Percentiles rank a stretch among this genome's conserved stretches.
Evolutionary conservation across 2,113 vertebrate genomes (phyloP).

Genomic region (Ariopsis seemanni): DNA sequence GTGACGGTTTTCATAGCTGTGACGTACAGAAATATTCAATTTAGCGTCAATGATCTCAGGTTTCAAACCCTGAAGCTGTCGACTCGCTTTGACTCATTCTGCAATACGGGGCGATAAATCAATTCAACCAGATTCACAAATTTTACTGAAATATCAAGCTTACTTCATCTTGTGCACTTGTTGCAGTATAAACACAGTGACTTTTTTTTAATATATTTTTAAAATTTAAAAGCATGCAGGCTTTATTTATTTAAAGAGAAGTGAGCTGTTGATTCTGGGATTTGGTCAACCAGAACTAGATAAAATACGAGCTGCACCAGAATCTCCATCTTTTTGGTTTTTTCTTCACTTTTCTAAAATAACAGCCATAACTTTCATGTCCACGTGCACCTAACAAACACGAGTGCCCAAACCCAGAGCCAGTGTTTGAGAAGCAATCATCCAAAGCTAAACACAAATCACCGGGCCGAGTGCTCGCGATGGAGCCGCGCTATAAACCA

Average conservation of each 20-base stretch:
- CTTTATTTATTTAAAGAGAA: not conserved
- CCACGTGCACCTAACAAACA: constrained; percentile 35
- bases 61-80: not conserved
- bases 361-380: constrained; percentile 44
- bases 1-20: constrained; percentile 38
- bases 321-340: constrained; percentile 16
- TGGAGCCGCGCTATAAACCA: constrained; percentile 43
- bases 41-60: not conserved
- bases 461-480: constrained; percentile 37
- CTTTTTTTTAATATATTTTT: not conserved
- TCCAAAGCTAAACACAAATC: constrained; percentile 34
- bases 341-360: constrained; percentile 24
- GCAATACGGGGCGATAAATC: constrained; percentile 36
- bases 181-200: not conserved
- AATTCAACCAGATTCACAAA: not conserved
- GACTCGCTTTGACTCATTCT: constrained; percentile 32
- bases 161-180: constrained; percentile 1
- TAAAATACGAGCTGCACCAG: constrained; percentile 5
- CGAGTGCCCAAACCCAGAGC: constrained; percentile 1
- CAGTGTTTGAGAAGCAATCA: constrained; percentile 43
- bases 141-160: not conserved
- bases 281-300: not conserved
- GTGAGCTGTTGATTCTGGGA: constrained; percentile 14
- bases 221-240: not conserved
- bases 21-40: constrained; percentile 28